A percentile compares a stretch with the other conserved stretches of the same genome.
Conservation (phyloP, 1,140 invertebrate genomes). For the Steinernema khuongi region DNA sequence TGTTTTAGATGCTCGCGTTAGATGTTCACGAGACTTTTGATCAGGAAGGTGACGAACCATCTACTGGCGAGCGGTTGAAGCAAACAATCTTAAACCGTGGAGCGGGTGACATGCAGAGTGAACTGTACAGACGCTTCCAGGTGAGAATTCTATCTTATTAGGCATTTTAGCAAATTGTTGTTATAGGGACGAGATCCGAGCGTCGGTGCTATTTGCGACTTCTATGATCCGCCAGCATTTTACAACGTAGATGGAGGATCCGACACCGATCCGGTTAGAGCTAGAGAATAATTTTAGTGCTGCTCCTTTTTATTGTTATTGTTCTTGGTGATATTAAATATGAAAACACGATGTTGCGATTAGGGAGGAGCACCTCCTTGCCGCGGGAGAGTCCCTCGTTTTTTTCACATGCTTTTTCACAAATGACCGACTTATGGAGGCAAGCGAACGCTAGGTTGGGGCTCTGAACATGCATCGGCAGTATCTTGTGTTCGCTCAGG, state of each 20-base stretch:
- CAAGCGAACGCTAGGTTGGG: no score
- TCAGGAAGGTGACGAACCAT: conserved; percentile 38
- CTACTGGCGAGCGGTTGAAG: conserved; percentile 53
- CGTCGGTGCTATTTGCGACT: conserved; percentile 57
- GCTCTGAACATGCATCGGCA: no score
- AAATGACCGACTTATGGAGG: no score
- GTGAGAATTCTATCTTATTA: not conserved
- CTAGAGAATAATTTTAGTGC: not conserved
- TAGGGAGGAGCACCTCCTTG: no score
- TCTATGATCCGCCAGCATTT: conserved; percentile 52
- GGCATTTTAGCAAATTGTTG: not conserved
- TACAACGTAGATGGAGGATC: conserved; percentile 21
- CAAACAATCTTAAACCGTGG: conserved; percentile 46
- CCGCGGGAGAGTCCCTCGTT: no score
- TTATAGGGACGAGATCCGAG: conserved; percentile 54
- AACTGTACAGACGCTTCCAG: conserved; percentile 53
- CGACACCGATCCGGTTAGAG: not conserved
- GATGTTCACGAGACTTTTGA: conserved; percentile 56
- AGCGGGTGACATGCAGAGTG: conserved; percentile 47
- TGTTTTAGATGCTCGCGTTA: conserved; percentile 52
- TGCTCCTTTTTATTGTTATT: conserved; percentile 2
- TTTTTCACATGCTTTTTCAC: no score
- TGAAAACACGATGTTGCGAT: no score
- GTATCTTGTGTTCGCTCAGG: no score
- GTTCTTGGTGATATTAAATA: no score